phyloP scores from a whole-genome alignment of 23 tunicate species.

The Halocynthia aurantium region DNA sequence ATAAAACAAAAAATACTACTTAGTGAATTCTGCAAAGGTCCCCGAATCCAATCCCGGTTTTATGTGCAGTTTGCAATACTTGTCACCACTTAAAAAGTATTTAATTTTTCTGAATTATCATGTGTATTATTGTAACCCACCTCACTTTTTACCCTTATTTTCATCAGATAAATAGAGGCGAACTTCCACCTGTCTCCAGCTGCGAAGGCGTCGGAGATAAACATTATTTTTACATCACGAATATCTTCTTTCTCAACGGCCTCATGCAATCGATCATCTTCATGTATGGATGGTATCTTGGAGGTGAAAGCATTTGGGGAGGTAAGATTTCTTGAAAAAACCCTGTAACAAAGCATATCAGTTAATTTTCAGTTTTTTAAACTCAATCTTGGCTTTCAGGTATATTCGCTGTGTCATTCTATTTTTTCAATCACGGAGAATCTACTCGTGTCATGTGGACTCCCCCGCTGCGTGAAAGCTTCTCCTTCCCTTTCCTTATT shows the following conservation, averaged over 20 bases:
- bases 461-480: slow-evolving; percentile 96
- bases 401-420: slow-evolving; percentile 58
- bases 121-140: too few species aligned
- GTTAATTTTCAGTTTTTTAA: background rate
- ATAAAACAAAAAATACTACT: too few species aligned
- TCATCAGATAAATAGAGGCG: slow-evolving; percentile 78
- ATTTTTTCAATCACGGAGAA: slow-evolving; percentile 99
- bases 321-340: slow-evolving; percentile 36
- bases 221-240: slow-evolving; percentile 93
- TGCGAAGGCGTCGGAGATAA: slow-evolving; percentile 97
- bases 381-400: slow-evolving; percentile 34
- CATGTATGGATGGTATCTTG: slow-evolving; percentile 88
- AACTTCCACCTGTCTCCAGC: slow-evolving; percentile 73
- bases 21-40: background rate
- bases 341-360: background rate
- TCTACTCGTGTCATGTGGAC: slow-evolving; percentile 99
- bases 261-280: slow-evolving; percentile 76
- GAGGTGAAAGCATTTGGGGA: slow-evolving; percentile 79
- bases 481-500: slow-evolving; percentile 94
- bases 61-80: background rate
- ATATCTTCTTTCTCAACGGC: slow-evolving; percentile 76
- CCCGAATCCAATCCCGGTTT: background rate
- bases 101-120: too few species aligned
- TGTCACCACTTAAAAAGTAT: too few species aligned
- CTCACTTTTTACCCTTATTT: background rate